These are phyloP conservation scores for Oryzias javanicus DNA, from an alignment of 2,113 vertebrate species.

Conservation along the genomic window DNA sequence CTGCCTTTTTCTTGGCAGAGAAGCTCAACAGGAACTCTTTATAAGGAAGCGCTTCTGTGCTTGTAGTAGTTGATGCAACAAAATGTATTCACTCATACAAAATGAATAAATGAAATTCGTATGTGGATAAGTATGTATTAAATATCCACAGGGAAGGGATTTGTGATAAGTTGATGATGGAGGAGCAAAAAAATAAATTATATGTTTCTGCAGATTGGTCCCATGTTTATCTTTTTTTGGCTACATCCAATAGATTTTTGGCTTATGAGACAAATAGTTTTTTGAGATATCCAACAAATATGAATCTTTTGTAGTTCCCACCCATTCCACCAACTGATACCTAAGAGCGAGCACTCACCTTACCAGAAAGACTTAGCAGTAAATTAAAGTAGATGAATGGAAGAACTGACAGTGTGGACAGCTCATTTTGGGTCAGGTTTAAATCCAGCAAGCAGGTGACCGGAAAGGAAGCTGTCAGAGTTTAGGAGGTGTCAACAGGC, in stretches of 20 bases:
- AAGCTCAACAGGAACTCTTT: background rate
- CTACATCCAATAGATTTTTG: constrained; percentile 42
- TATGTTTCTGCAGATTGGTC: constrained; percentile 21
- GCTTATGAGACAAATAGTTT: constrained; percentile 76
- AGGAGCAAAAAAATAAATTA: too few relatives aligned
- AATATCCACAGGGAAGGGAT: too few relatives aligned
- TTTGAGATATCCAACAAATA: constrained; percentile 73
- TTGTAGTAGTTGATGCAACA: background rate
- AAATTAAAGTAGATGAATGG: constrained; percentile 27
- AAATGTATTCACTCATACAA: background rate
- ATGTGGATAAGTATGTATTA: too few relatives aligned
- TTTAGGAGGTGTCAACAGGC: constrained; percentile 55
- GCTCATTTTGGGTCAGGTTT: constrained; percentile 32
- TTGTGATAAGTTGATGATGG: too few relatives aligned
- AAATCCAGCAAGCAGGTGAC: constrained; percentile 52
- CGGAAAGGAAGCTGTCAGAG: constrained; percentile 34
- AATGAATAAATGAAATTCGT: background rate
- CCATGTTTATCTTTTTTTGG: constrained; percentile 35
- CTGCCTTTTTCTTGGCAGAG: background rate
- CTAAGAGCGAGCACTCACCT: constrained; percentile 19
- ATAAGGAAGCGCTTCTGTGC: background rate
- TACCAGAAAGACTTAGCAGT: constrained; percentile 7
- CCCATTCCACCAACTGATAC: constrained; percentile 27
- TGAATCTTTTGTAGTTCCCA: constrained; percentile 43
- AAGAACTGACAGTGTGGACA: constrained; percentile 36